Evolutionary conservation across 1,140 invertebrate genomes (phyloP), one percentile per base, ranked within the genome.

Genomic region (Trichogramma pretiosum): DNA sequence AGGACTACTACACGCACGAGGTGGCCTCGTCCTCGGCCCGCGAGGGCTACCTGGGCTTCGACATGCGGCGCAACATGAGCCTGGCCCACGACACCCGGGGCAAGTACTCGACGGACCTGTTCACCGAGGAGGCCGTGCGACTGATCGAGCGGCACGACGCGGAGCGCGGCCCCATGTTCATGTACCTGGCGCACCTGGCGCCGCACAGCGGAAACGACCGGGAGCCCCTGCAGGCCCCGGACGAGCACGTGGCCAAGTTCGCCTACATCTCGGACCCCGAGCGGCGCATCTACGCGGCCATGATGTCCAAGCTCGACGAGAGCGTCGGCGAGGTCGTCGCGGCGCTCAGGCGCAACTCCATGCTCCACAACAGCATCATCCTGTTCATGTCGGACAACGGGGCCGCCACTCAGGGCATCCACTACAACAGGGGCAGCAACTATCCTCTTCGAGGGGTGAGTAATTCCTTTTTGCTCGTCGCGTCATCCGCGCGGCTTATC

Each of bases 231-330:
- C 85, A 92, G 70, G 87, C 89, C 0, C 85, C 87, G 0, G 72
- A 79, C 7, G 81, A 85, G 49, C 78, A 81, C 55, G 70, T 92
- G 1, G 70, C 81, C 8, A 77, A 80, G 48, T 93, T 90, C 68
- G 54, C 69, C 0, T 78, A 91, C 54, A 89, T 95, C 13, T 65
- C 79, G 39, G 80, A 90, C 61, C 71, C 76, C 7, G 74, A 83
- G 41, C 71, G 90, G 47, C 74, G 85, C 60, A 78, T 79, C 36
- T 92, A 87, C 72, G 88, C 88, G 89, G 89, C 83, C 2, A 91
- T 93, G 85, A 76, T 93, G 1, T 82, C 86, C n/a, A 84, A 83
- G 59, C 63, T 94, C 24, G 92, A 95, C 65, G 78, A 89, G 50
- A 85, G 87, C 46, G 80, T 95, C 1, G 89, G 89, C 0, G 71